phyloP scores from a whole-genome alignment of 2,888 invertebrate genomes.

The Euproctis similis region DNA sequence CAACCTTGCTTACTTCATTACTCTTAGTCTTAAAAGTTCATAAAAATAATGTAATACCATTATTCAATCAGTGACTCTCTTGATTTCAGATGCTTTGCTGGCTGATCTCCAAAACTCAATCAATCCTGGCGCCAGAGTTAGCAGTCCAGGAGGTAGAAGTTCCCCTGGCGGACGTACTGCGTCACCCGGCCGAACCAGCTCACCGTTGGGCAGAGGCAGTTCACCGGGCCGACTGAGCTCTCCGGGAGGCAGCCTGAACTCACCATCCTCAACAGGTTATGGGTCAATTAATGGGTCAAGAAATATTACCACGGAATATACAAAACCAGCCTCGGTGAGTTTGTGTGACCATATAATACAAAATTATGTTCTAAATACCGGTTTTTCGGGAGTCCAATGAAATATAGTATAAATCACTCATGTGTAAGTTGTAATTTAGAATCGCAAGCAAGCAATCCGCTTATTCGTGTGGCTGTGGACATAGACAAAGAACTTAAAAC shows the following conservation, averaged over 20 bases:
- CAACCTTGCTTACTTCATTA: no score
- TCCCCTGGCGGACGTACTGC: conserved; percentile 67
- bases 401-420: no score
- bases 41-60: no score
- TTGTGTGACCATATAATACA: no score
- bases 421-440: no score
- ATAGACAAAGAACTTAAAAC: no score
- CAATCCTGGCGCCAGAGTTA: conserved; percentile 76
- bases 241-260: conserved; percentile 66
- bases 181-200: conserved; percentile 44
- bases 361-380: no score
- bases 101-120: conserved; percentile 97
- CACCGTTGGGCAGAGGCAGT: conserved; percentile 49
- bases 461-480: no score
- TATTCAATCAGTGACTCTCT: conserved; percentile 9
- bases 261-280: conserved; percentile 79
- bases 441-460: no score
- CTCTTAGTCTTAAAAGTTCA: no score
- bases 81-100: conserved; percentile 91
- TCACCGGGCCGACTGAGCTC: conserved; percentile 75
- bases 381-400: no score
- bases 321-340: conserved; percentile 79
- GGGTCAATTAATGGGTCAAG: conserved; percentile 86
- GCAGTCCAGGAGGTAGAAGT: conserved; percentile 52
- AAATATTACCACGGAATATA: conserved; percentile 64